Base-by-base conservation (phyloP, 2,113 vertebrate genomes). In the Cairina moschata region DNA sequence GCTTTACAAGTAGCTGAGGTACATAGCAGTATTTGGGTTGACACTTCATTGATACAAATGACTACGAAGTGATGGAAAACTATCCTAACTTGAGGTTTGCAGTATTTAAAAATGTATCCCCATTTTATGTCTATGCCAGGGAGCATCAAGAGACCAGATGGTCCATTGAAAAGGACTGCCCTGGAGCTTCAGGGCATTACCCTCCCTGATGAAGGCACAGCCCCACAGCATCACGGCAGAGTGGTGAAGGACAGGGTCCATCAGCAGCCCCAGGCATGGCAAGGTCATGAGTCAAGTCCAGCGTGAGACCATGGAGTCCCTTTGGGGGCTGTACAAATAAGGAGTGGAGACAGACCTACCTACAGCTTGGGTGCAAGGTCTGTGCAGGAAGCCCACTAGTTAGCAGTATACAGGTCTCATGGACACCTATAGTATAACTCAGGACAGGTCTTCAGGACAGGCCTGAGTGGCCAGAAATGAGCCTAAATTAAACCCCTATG, bases 241-340 rank as follows among this genome's bases (percentile, higher is more conserved):
- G 29, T 26, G 28, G 1, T 65, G 31, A 71, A 12, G 54, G 13
- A 34, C 11, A 54, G 17, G 8, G 36, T 54, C 26, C 1, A 1
- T 1, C 0, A 0, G 5, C 11, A 54, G 22, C 26, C 40, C 14
- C 4, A 56, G 32, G 34, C 12, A 54, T 42, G 17, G 8, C 25
- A 15, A 62, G 6, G 4, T 60, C 46, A 34, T 0, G 2, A 56
- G n/a, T 25, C 17, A 82, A 55, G 50, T 21, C 69, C 44, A 38
- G 55, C 17, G 6, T 52, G 21, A 83, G 5, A 15, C 18, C 58
- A 80, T 26, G 11, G 5, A 67, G 31, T 52, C 29, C 22, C 13
- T 12, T 77, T 17, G 25, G 26, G 31, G 62, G 34, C 17, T 31
- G 23, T 32, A 69, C 32, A 16, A 44, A 23, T 4, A n/a, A n/a